phyloP scores from a whole-genome alignment of 2,113 vertebrate genomes.

The Micronisus gabar region DNA sequence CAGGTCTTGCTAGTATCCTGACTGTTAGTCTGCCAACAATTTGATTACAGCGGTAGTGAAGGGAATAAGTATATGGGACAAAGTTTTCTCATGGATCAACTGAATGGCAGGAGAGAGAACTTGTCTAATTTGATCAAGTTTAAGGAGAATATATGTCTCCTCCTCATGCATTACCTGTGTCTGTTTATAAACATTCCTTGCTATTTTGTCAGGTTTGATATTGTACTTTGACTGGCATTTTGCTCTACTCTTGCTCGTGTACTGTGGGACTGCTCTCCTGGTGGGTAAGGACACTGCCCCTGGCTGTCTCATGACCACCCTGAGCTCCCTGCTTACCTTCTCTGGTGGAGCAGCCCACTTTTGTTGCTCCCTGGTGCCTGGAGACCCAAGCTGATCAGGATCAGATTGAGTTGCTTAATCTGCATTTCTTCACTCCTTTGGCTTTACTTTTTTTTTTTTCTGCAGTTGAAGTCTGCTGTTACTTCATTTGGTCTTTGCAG shows the following conservation, averaged over 20 bases:
- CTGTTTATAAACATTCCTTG: not conserved
- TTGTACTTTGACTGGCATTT: not conserved
- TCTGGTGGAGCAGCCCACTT: not conserved
- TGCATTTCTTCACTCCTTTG: not conserved
- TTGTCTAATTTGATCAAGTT: not conserved
- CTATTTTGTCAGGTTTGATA: not conserved
- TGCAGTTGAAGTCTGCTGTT: not conserved
- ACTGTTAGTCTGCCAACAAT: not conserved
- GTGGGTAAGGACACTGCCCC: not conserved
- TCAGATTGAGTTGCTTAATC: not conserved
- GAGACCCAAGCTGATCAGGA: not conserved
- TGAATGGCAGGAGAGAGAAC: not conserved
- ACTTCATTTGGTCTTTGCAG: not conserved
- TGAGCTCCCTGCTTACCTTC: not conserved
- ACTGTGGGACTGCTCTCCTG: not conserved
- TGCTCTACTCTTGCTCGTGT: rapidly evolving
- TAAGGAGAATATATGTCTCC: not conserved
- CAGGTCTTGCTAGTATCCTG: not conserved
- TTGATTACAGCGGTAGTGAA: not conserved
- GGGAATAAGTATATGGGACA: not conserved
- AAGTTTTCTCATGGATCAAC: not conserved
- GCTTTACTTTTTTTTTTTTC: not conserved
- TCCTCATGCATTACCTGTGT: not conserved
- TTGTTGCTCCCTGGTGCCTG: not conserved
- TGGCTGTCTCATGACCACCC: not conserved